Evolutionary conservation across 2,797 vertebrate species (phyloP).

Genomic region (Peromyscus eremicus): DNA sequence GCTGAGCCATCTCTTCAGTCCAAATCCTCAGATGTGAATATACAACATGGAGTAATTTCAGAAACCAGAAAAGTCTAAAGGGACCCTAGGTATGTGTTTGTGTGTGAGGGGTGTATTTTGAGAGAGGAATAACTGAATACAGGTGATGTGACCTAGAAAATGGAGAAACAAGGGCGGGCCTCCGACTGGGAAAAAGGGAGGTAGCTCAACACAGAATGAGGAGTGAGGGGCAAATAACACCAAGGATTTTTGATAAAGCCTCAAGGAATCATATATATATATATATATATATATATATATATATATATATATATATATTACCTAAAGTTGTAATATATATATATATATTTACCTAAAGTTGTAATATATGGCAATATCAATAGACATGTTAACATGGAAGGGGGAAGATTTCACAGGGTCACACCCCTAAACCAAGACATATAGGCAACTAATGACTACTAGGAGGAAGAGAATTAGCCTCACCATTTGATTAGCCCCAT

Average conservation of each 20-base stretch:
- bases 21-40: neutral
- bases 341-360: neutral
- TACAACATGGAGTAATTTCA: neutral
- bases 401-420: neutral
- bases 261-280: neutral
- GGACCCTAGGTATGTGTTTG: neutral
- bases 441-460: neutral
- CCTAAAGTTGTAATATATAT: neutral
- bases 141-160: neutral
- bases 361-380: neutral
- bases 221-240: neutral
- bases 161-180: neutral
- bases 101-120: too few relatives aligned
- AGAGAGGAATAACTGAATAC: neutral
- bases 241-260: neutral
- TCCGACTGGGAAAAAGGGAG: neutral
- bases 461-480: neutral
- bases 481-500: neutral
- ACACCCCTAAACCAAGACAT: neutral
- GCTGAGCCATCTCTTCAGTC: neutral
- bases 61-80: neutral
- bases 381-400: neutral
- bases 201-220: neutral
- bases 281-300: neutral
- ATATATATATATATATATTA: too few relatives aligned